phyloP scores from a whole-genome alignment of 1,140 invertebrate genomes.

The Aphidius gifuensis region DNA sequence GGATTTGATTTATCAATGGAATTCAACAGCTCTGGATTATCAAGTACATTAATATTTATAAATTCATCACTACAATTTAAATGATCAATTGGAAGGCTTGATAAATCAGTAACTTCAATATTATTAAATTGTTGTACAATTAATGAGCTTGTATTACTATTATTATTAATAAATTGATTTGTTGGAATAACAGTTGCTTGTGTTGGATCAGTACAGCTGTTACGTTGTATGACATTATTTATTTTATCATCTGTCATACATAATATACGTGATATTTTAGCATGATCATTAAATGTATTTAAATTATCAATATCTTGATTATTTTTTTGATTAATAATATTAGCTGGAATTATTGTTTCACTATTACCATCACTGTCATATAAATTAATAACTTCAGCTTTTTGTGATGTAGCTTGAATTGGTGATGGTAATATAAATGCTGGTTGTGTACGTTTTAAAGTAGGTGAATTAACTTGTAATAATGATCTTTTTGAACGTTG shows the following conservation, averaged over 20 bases:
- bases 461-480: background rate
- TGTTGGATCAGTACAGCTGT: too few relatives aligned
- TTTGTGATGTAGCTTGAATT: background rate
- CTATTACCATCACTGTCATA: background rate
- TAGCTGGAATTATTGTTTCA: background rate
- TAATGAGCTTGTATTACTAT: slow-evolving; percentile 12
- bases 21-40: slow-evolving; percentile 39
- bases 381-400: background rate
- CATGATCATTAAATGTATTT: too few relatives aligned
- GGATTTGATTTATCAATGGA: slow-evolving; percentile 4
- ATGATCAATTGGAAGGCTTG: slow-evolving; percentile 2
- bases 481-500: background rate
- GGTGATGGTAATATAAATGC: background rate
- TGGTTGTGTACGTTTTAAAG: background rate
- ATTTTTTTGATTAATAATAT: background rate
- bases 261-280: too few relatives aligned
- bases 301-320: background rate
- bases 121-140: slow-evolving; percentile 16
- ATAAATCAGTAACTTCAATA: slow-evolving; percentile 15
- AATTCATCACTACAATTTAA: slow-evolving; percentile 36
- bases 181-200: background rate
- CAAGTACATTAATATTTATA: slow-evolving; percentile 43
- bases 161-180: slow-evolving; percentile 13
- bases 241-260: too few relatives aligned
- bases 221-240: too few relatives aligned